phyloP scores from a whole-genome alignment of 1,140 invertebrate genomes.

The Hyphantria cunea region DNA sequence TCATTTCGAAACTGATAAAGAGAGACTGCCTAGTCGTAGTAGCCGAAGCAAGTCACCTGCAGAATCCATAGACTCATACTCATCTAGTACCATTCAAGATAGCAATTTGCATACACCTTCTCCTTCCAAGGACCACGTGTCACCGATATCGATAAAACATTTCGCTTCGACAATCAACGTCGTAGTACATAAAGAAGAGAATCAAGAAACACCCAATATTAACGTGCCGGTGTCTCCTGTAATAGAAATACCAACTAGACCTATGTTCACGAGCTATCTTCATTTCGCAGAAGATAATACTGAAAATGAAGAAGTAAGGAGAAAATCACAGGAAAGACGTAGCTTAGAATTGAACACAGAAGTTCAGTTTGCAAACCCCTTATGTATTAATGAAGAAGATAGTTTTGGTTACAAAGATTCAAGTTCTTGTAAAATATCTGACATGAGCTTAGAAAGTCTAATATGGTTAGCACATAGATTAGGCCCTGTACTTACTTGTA shows the following conservation, averaged over 20 bases:
- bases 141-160: constrained; percentile 54
- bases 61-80: constrained; percentile 57
- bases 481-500: constrained; percentile 96
- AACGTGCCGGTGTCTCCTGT: constrained; percentile 59
- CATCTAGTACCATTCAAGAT: constrained; percentile 53
- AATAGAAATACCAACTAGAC: constrained; percentile 66
- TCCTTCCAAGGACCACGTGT: constrained; percentile 53
- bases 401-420: constrained; percentile 36
- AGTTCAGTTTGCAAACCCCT: not conserved
- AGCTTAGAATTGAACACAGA: constrained; percentile 23
- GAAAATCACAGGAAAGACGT: constrained; percentile 40
- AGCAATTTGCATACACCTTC: constrained; percentile 55
- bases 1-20: constrained; percentile 78
- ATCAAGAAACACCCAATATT: constrained; percentile 33
- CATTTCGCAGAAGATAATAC: constrained; percentile 54
- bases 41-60: constrained; percentile 71
- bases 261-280: constrained; percentile 76
- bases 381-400: constrained; percentile 45
- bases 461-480: constrained; percentile 96
- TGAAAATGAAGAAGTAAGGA: constrained; percentile 11
- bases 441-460: constrained; percentile 95
- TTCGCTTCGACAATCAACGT: constrained; percentile 38
- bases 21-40: constrained; percentile 57
- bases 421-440: constrained; percentile 74
- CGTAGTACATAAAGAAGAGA: constrained; percentile 45